These are phyloP conservation scores for Tetraodon nigroviridis DNA, from an alignment of 2,113 vertebrate genomes.

Conservation along the genomic window DNA sequence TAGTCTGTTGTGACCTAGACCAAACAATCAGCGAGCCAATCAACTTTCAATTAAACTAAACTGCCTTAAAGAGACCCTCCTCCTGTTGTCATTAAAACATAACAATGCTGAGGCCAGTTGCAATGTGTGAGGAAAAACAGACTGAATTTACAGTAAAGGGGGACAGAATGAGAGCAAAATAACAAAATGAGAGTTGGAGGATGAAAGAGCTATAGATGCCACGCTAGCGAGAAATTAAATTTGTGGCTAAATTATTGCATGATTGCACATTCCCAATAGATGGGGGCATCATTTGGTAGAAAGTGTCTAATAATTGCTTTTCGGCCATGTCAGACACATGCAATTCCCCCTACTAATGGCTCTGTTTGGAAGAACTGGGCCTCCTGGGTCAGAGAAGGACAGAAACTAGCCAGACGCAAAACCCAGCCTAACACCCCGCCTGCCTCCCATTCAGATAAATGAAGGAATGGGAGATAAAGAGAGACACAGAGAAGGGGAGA, in stretches of 20 bases:
- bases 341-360: slow-evolving; percentile 93
- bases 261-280: slow-evolving; percentile 96
- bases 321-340: slow-evolving; percentile 93
- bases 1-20: too few species aligned
- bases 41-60: too few species aligned
- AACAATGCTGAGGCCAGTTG: slow-evolving; percentile 66
- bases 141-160: neutral
- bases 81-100: slow-evolving; percentile 41
- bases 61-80: neutral
- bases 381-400: slow-evolving; percentile 87
- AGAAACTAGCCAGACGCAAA: slow-evolving; percentile 85
- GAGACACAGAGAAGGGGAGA: slow-evolving; percentile 34
- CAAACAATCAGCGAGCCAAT: too few species aligned
- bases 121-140: slow-evolving; percentile 11
- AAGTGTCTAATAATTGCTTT: slow-evolving; percentile 99
- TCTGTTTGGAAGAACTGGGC: slow-evolving; percentile 84
- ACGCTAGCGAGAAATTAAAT: slow-evolving; percentile 89
- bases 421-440: slow-evolving; percentile 33
- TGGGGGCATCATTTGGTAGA: slow-evolving; percentile 91
- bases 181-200: neutral
- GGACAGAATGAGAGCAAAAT: neutral
- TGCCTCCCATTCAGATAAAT: slow-evolving; percentile 35
- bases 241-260: slow-evolving; percentile 97
- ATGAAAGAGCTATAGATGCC: slow-evolving; percentile 47
- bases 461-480: slow-evolving; percentile 47